Evolutionary conservation across 2,797 vertebrate genomes (phyloP).

Genomic region (Scarus forsteni): DNA sequence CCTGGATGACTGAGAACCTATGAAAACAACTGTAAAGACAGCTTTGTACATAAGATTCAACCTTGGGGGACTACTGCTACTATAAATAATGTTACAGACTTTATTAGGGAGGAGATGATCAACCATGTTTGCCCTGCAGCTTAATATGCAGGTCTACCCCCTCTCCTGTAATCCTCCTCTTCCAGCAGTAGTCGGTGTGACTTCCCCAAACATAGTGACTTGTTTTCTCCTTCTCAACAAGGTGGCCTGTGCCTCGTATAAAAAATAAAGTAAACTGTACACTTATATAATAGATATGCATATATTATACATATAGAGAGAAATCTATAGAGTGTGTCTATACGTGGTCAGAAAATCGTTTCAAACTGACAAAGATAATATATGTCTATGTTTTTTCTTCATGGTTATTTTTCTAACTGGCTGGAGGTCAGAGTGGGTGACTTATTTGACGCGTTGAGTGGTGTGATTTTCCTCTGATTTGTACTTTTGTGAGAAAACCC

Average conservation of each 20-base stretch:
- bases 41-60: constrained; percentile 74
- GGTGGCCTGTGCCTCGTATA: constrained; percentile 93
- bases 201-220: constrained; percentile 81
- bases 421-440: constrained; percentile 63
- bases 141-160: constrained; percentile 50
- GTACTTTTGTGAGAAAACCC: constrained; percentile 56
- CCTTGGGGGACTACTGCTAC: constrained; percentile 44
- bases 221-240: constrained; percentile 89
- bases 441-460: constrained; percentile 63
- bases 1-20: neutral
- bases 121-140: constrained; percentile 64
- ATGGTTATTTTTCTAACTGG: constrained; percentile 78
- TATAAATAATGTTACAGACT: constrained; percentile 57
- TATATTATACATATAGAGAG: constrained; percentile 83
- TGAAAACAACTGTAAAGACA: constrained; percentile 61
- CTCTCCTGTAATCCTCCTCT: constrained; percentile 47
- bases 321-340: constrained; percentile 84
- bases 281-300: constrained; percentile 83
- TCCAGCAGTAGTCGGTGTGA: constrained; percentile 72
- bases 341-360: constrained; percentile 81
- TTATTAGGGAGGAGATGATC: constrained; percentile 48
- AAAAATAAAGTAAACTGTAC: constrained; percentile 82
- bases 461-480: constrained; percentile 64
- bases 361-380: constrained; percentile 72
- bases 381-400: constrained; percentile 52